These are phyloP conservation scores for Ametastegia equiseti DNA, from an alignment of 2,888 invertebrate species.

Conservation along the genomic window DNA sequence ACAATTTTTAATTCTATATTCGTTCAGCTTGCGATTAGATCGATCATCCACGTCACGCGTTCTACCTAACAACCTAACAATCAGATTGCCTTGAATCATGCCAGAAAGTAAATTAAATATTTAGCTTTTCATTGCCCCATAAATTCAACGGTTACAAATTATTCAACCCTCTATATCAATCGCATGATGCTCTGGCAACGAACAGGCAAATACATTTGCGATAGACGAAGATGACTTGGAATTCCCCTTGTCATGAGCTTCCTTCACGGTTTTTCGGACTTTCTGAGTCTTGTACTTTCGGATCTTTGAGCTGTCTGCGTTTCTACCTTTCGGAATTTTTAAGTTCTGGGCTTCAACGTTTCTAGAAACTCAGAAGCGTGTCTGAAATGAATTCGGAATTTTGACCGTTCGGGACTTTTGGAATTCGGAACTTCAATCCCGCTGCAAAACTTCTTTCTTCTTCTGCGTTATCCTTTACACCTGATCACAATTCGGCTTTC, in stretches of 20 bases:
- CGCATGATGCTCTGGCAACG: not conserved
- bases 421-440: too few relatives aligned
- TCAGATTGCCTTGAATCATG: not conserved
- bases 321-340: too few relatives aligned
- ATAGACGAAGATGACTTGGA: not conserved
- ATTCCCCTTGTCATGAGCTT: not conserved
- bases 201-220: not conserved
- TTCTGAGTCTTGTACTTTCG: too few relatives aligned
- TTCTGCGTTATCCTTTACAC: too few relatives aligned
- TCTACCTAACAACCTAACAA: not conserved
- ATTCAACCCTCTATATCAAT: not conserved
- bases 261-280: too few relatives aligned
- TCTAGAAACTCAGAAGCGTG: too few relatives aligned
- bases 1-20: constrained; percentile 27
- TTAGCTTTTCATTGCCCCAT: not conserved
- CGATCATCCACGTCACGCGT: not conserved
- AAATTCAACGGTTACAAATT: not conserved
- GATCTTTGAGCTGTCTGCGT: too few relatives aligned
- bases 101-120: not conserved
- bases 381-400: too few relatives aligned
- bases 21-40: not conserved
- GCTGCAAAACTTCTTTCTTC: too few relatives aligned
- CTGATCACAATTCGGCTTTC: too few relatives aligned
- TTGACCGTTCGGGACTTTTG: too few relatives aligned
- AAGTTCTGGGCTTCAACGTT: too few relatives aligned